Conservation (phyloP, 2,888 invertebrate species). For the Deladenus siricidicola region DNA sequence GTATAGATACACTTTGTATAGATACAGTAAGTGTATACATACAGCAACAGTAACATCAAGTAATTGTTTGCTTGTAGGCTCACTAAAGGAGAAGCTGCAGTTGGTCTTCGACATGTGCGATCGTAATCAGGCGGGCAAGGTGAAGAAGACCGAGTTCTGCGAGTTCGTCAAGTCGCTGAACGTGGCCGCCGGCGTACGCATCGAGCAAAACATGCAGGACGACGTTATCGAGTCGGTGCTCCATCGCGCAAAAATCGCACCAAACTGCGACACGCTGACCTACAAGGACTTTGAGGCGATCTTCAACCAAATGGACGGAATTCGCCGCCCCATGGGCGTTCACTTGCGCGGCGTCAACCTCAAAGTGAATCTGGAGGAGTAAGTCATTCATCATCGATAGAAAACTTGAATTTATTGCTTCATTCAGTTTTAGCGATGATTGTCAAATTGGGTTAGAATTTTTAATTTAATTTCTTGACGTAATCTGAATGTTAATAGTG, state of each 20-base stretch:
- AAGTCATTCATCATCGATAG: no score
- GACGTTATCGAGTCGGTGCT: constrained; percentile 31
- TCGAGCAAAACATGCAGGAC: constrained; percentile 36
- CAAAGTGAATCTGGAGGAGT: constrained; percentile 44
- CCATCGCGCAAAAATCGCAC: constrained; percentile 30
- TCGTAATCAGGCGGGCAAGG: constrained; percentile 83
- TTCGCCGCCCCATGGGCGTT: constrained; percentile 45
- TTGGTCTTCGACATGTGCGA: constrained; percentile 97
- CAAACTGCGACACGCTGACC: constrained; percentile 33
- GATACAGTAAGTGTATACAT: constrained; percentile 13
- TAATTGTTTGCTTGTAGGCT: constrained; percentile 19
- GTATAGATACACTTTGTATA: no score
- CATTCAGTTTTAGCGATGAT: no score
- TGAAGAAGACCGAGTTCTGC: constrained; percentile 82
- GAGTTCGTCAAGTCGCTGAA: constrained; percentile 67
- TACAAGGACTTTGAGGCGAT: constrained; percentile 48
- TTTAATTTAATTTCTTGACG: background rate
- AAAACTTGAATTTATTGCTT: no score
- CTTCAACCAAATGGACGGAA: constrained; percentile 39
- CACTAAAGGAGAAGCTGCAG: constrained; percentile 59
- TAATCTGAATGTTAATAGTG: no score
- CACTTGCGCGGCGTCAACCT: constrained; percentile 45
- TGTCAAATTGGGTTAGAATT: no score
- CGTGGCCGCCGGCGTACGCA: constrained; percentile 45
- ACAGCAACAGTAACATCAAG: background rate